Evolutionary conservation across 2,888 invertebrate species (phyloP), one percentile per base, ranked within the genome.

Genomic region (Herminia tarsipennalis): DNA sequence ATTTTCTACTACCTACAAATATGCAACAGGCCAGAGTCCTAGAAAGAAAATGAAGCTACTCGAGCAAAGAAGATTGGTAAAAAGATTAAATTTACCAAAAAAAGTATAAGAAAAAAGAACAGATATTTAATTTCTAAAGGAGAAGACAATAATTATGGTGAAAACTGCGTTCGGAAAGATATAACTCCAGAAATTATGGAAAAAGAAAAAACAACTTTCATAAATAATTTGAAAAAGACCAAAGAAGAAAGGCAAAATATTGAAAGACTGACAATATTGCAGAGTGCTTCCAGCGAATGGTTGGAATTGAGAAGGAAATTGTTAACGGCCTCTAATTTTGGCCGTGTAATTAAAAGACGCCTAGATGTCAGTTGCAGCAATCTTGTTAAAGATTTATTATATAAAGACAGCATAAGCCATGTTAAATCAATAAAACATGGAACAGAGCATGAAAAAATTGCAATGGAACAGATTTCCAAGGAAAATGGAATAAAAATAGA

Each of bases 251-350:
- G 27, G 16, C 35, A 5, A 24, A 2, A 14, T n/a, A 35, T 35
- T 24, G 34, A 24, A 14, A 3, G 34, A 8, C 8, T 2, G 13
- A 32, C 13, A 10, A 28, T 40, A 36, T 36, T 46, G 25, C 34
- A 40, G 14, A 40, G 40, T 20, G 29, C 34, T 18, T 35, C 29
- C 18, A 40, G 29, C 8, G 34, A 40, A 3, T 39, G 45, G 45
- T 28, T 39, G 21, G 22, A 22, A 22, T 22, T 18, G n/a, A n/a
- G n/a, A n/a, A n/a, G n/a, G n/a, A n/a, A n/a, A n/a, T 40, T 35
- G 2, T 35, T 35, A n/a, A 40, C 29, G n/a, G 41, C 35, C 20
- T 46, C 46, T 5, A 46, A 36, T 3, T 40, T 40, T 41, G 40
- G 41, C 0, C 35, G 25, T 8, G 8, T 41, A 1, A 27, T 36